phyloP scores from a whole-genome alignment of 2,888 invertebrate species.

The Andrena marginata region DNA sequence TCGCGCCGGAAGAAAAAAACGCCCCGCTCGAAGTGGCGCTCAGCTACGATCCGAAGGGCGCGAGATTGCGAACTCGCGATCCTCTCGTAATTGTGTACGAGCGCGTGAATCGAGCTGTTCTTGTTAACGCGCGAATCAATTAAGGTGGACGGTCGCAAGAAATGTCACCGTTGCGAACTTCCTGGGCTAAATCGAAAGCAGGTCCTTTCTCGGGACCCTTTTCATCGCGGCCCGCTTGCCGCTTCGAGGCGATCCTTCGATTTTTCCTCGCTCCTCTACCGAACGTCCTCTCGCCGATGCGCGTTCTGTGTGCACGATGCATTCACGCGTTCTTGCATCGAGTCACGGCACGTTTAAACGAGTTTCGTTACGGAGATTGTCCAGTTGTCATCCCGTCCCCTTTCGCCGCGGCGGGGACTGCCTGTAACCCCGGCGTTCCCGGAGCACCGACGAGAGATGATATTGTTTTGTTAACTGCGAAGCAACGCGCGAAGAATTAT shows the following conservation, averaged over 20 bases:
- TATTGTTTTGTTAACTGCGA: constrained; percentile 26
- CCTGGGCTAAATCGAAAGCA: not conserved
- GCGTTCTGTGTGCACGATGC: constrained; percentile 10
- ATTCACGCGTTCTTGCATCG: constrained; percentile 38
- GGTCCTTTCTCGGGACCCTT: not conserved
- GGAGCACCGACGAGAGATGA: not conserved
- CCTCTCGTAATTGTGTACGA: not conserved
- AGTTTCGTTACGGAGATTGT: constrained; percentile 74
- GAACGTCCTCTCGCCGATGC: not conserved
- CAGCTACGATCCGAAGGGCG: constrained; percentile 11
- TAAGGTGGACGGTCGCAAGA: constrained; percentile 19
- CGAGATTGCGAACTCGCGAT: constrained; percentile 45
- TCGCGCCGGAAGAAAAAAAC: constrained; percentile 53
- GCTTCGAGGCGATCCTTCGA: constrained; percentile 20
- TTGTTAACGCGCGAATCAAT: constrained; percentile 47
- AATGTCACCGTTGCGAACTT: not conserved
- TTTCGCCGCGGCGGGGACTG: not conserved
- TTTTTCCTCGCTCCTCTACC: not conserved
- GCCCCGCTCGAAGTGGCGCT: constrained; percentile 5
- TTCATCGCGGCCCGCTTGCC: not conserved
- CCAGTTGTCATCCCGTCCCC: constrained; percentile 59
- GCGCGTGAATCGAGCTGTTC: constrained; percentile 28
- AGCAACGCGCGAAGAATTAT: not conserved
- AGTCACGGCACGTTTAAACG: constrained; percentile 70
- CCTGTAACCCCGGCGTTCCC: not conserved